These are phyloP conservation scores for Tenrec ecaudatus DNA, from an alignment of 2,113 vertebrate species.

Conservation along the genomic window DNA sequence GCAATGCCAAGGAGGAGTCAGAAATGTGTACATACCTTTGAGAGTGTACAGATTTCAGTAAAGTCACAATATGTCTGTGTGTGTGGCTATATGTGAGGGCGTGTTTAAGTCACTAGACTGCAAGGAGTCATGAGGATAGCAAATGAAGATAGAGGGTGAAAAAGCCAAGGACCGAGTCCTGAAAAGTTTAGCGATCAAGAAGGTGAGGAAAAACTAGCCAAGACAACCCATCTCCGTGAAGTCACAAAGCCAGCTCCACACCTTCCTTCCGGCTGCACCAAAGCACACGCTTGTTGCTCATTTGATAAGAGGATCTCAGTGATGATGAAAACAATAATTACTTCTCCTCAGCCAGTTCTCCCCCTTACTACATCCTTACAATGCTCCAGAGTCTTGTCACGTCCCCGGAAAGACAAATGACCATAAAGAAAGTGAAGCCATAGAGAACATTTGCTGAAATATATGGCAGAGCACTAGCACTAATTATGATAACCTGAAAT, in stretches of 20 bases:
- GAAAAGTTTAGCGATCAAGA: not conserved
- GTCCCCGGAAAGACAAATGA: not conserved
- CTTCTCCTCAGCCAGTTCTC: not conserved
- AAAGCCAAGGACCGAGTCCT: not conserved
- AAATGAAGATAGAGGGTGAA: not conserved
- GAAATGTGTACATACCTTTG: not conserved
- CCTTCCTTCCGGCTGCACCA: not conserved
- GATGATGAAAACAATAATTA: not conserved
- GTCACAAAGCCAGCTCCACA: not conserved
- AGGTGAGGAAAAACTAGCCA: not conserved
- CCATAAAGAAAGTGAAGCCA: not conserved
- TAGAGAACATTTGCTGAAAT: not conserved
- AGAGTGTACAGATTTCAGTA: not conserved
- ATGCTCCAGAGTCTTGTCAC: not conserved
- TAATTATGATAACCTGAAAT: not conserved
- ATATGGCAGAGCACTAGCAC: not conserved
- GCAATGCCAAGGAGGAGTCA: not conserved
- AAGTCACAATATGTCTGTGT: not conserved
- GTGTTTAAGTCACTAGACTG: too few relatives aligned
- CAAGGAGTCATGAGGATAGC: not conserved
- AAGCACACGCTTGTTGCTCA: not conserved
- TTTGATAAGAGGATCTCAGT: constrained; percentile 12
- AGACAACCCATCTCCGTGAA: not conserved
- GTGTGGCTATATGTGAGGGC: too few relatives aligned
- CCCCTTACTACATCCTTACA: not conserved